Percentiles rank a stretch among this genome's conserved stretches.
Conservation (phyloP, 2,113 vertebrate genomes). For the Aythya baeri region DNA sequence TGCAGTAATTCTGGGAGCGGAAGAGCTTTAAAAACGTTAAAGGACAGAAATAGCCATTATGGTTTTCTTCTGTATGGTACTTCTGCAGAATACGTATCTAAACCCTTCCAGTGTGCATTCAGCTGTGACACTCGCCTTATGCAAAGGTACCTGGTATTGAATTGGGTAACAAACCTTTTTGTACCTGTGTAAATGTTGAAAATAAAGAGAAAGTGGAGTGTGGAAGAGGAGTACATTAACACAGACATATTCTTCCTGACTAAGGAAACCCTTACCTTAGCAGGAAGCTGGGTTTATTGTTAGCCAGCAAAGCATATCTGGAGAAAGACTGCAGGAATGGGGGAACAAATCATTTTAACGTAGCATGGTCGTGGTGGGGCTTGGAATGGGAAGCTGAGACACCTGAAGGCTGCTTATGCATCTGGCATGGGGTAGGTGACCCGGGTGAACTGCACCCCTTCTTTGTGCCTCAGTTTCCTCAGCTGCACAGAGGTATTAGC, state of each 20-base stretch:
- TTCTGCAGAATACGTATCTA: background rate
- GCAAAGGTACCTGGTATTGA: background rate
- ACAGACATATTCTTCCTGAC: background rate
- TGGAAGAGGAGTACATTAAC: background rate
- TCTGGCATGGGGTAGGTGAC: background rate
- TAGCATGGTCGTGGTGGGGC: background rate
- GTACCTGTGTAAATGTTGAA: background rate
- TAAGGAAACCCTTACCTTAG: background rate
- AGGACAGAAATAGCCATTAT: conserved; percentile 13
- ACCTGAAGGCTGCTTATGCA: background rate
- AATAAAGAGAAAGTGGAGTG: background rate
- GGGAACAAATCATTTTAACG: background rate
- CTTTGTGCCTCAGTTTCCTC: conserved; percentile 50
- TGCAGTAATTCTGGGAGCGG: conserved; percentile 11
- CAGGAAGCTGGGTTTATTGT: background rate
- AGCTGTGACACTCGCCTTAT: background rate
- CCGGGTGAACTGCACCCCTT: background rate
- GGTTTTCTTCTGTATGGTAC: background rate
- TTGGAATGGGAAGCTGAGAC: background rate
- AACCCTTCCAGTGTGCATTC: conserved; percentile 8
- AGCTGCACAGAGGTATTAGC: background rate
- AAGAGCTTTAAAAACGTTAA: conserved; percentile 25
- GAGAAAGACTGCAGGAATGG: background rate
- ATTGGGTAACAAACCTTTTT: background rate
- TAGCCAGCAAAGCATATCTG: background rate